phyloP scores from a whole-genome alignment of 2,113 vertebrate genomes.

The Mesitornis unicolor region DNA sequence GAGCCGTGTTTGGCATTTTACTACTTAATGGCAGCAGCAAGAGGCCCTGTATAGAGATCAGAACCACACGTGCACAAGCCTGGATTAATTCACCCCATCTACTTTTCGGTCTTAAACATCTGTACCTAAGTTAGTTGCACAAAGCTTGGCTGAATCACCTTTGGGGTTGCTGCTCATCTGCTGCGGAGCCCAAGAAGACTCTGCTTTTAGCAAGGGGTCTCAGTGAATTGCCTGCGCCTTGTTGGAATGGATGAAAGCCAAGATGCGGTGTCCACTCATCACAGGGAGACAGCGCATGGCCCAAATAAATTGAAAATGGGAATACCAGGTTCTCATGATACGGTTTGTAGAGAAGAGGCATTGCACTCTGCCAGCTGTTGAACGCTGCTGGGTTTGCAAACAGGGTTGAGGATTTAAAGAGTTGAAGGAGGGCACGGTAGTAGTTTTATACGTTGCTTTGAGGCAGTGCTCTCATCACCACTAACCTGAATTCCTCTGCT shows the following conservation, averaged over 20 bases:
- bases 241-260: not conserved
- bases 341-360: not conserved
- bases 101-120: not conserved
- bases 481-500: not conserved
- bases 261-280: not conserved
- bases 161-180: not conserved
- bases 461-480: not conserved
- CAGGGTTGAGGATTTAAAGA: not conserved
- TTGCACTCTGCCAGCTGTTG: not conserved
- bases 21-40: not conserved
- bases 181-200: not conserved
- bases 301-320: not conserved
- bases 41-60: not conserved
- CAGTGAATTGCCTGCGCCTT: not conserved
- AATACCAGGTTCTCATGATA: not conserved
- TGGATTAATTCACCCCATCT: not conserved
- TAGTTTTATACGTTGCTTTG: rapidly evolving
- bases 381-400: not conserved
- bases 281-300: not conserved
- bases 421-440: not conserved
- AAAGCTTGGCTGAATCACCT: not conserved
- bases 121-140: no score
- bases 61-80: not conserved
- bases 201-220: not conserved
- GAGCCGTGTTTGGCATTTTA: not conserved